Percentiles rank a stretch among this genome's conserved stretches.
Evolutionary conservation across 2,113 vertebrate genomes (phyloP).

Genomic region (Limanda limanda): DNA sequence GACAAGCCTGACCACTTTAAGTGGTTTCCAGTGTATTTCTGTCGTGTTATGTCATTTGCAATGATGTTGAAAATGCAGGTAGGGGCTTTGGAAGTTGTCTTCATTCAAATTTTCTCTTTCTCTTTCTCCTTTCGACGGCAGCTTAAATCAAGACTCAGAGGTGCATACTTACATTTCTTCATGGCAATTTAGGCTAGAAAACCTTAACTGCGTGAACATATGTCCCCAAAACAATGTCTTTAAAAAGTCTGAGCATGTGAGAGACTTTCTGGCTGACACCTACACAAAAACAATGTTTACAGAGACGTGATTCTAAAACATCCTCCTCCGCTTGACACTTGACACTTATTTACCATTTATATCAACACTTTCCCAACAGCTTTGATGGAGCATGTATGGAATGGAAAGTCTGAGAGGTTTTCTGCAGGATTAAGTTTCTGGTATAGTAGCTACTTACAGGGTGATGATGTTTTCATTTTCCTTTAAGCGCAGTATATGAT

Average conservation of each 20-base stretch:
- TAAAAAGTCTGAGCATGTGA: background rate
- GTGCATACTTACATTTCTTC: background rate
- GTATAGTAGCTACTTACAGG: background rate
- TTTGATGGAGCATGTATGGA: background rate
- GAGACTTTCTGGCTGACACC: slow-evolving; percentile 54
- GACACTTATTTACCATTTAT: slow-evolving; percentile 55
- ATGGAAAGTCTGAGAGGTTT: background rate
- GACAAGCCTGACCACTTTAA: too few species aligned
- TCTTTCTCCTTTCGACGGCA: too few species aligned
- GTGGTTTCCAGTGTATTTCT: too few species aligned
- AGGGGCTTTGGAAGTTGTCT: too few species aligned
- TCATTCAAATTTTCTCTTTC: too few species aligned
- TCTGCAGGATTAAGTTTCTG: background rate
- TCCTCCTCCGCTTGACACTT: slow-evolving; percentile 39
- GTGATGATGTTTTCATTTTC: background rate
- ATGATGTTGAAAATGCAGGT: too few species aligned
- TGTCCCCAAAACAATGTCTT: background rate
- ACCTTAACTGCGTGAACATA: background rate
- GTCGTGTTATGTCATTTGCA: too few species aligned
- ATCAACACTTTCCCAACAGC: slow-evolving; percentile 10
- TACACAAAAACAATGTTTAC: slow-evolving; percentile 43
- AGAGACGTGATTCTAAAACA: slow-evolving; percentile 41
- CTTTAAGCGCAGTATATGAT: background rate
- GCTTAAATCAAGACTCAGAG: too few species aligned
- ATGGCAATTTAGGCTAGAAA: background rate